Percentiles rank a stretch among this genome's conserved stretches.
These are phyloP conservation scores for Podocnemis expansa DNA, from an alignment of 2,113 vertebrate genomes.

Conservation along the genomic window DNA sequence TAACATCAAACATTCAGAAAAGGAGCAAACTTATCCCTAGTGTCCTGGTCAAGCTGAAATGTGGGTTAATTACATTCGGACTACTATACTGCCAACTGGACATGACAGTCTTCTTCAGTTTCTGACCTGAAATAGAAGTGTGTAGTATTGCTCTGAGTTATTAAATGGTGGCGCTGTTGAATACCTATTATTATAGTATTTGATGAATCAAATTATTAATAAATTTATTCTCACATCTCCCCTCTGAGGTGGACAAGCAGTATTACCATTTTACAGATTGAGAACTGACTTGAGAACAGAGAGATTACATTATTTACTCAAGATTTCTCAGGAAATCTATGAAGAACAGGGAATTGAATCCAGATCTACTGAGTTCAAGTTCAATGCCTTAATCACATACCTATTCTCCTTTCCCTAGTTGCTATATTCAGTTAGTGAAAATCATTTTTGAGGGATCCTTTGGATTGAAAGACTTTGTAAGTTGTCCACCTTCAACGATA, in stretches of 20 bases:
- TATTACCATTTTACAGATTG: slow-evolving; percentile 35
- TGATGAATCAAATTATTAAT: slow-evolving; percentile 68
- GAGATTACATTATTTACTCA: background rate
- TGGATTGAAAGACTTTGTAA: slow-evolving; percentile 18
- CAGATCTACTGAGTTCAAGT: slow-evolving; percentile 59
- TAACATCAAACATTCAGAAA: background rate
- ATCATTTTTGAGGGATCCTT: slow-evolving; percentile 1
- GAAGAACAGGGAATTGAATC: background rate
- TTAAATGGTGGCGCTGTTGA: slow-evolving; percentile 56
- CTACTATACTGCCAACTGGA: background rate
- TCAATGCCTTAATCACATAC: slow-evolving; percentile 21
- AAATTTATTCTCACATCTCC: slow-evolving; percentile 54
- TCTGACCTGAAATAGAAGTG: slow-evolving; percentile 32
- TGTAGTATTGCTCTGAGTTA: slow-evolving; percentile 58
- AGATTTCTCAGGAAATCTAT: background rate
- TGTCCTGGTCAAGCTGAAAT: background rate
- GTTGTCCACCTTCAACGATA: background rate
- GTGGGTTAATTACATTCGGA: background rate
- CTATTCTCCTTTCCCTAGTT: slow-evolving; percentile 23
- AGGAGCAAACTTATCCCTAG: background rate
- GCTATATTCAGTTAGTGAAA: background rate
- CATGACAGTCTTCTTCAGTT: background rate
- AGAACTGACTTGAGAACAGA: background rate
- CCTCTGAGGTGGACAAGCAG: background rate
- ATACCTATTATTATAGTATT: slow-evolving; percentile 68